Percentiles rank a stretch among this genome's conserved stretches.
Evolutionary conservation across 2,797 vertebrate species (phyloP).

Genomic region (Octomys mimax): DNA sequence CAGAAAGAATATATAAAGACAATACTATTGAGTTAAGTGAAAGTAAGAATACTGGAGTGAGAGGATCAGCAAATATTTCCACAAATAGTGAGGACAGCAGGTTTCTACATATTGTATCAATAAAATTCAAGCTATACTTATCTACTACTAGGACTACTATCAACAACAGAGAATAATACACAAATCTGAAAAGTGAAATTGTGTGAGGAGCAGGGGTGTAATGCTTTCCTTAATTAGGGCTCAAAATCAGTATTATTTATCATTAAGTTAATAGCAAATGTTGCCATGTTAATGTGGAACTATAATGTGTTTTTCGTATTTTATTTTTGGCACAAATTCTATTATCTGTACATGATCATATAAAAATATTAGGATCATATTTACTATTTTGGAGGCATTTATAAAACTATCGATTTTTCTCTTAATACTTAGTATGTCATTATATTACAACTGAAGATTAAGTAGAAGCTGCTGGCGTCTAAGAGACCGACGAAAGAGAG

Average conservation of each 20-base stretch:
- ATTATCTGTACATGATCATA: not conserved
- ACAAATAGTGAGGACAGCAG: not conserved
- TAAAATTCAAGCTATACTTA: not conserved
- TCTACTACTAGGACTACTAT: not conserved
- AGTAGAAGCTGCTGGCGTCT: not conserved
- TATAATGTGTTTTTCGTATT: conserved; percentile 23
- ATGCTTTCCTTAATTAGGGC: not conserved
- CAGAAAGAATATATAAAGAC: not conserved
- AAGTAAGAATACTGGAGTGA: not conserved
- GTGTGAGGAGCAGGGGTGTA: not conserved
- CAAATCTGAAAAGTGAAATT: not conserved
- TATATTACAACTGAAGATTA: not conserved
- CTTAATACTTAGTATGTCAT: conserved; percentile 11
- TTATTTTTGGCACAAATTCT: not conserved
- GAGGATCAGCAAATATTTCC: not conserved
- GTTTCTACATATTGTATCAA: not conserved
- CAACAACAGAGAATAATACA: not conserved
- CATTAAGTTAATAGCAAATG: conserved; percentile 12
- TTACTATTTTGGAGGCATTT: conserved; percentile 22
- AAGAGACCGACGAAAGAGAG: not conserved
- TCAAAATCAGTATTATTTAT: not conserved
- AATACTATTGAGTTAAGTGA: not conserved
- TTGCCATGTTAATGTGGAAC: not conserved
- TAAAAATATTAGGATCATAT: not conserved
- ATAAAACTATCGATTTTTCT: conserved; percentile 31